These are phyloP conservation scores for Netelia fuscicornis DNA, from an alignment of 2,888 invertebrate genomes.

Conservation along the genomic window DNA sequence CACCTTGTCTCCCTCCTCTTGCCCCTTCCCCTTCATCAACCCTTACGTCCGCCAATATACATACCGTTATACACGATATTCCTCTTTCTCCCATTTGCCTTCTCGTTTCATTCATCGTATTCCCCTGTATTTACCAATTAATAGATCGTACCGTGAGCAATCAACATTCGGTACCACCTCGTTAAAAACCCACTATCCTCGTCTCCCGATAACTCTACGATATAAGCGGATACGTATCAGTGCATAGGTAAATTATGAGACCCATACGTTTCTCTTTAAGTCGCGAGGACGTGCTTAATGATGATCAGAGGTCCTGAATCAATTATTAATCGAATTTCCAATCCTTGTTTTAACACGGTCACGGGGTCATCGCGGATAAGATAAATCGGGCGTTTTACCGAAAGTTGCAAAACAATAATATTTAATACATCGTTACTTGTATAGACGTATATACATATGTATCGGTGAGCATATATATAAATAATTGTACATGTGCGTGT, in stretches of 20 bases:
- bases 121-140: slow-evolving; percentile 63
- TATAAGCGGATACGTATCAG: background rate
- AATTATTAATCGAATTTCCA: slow-evolving; percentile 10
- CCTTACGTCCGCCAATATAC: too few species aligned
- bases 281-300: background rate
- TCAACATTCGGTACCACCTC: slow-evolving; percentile 61
- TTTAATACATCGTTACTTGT: background rate
- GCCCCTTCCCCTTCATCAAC: too few species aligned
- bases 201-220: slow-evolving; percentile 32
- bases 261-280: background rate
- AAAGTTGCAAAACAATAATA: slow-evolving; percentile 16
- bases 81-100: slow-evolving; percentile 34
- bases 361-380: background rate
- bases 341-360: background rate
- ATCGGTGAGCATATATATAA: background rate
- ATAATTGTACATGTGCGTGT: background rate
- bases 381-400: background rate
- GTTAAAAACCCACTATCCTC: slow-evolving; percentile 52
- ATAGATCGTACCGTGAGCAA: slow-evolving; percentile 66
- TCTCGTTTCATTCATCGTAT: slow-evolving; percentile 61
- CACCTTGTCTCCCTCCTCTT: too few species aligned
- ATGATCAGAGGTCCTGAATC: background rate
- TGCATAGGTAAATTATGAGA: slow-evolving; percentile 4
- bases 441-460: slow-evolving; percentile 13
- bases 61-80: background rate